These are phyloP conservation scores for Protula sp. DNA, from an alignment of 2,888 invertebrate genomes.

Conservation along the genomic window DNA sequence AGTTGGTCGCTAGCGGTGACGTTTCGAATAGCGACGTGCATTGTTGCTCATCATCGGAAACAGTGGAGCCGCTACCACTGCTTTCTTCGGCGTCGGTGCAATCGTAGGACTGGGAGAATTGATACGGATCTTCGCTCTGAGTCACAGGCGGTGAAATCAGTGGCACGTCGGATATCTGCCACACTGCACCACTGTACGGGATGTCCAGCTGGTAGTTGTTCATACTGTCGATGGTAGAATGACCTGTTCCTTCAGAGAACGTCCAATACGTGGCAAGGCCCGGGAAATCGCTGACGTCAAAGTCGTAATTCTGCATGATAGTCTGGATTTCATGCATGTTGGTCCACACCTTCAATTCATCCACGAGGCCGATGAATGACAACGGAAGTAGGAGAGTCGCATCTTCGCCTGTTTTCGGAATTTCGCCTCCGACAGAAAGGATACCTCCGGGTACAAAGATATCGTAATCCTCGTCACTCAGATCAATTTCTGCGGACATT, in stretches of 20 bases:
- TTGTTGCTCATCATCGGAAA: not conserved
- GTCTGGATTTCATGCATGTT: not conserved
- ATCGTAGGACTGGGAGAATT: not conserved
- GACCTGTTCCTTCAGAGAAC: conserved; percentile 16
- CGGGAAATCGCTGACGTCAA: not conserved
- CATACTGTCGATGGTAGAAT: not conserved
- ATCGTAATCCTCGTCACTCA: not conserved
- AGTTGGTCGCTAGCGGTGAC: not conserved
- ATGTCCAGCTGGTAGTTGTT: not conserved
- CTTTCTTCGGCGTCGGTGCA: not conserved
- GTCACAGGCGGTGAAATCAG: not conserved
- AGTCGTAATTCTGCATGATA: not conserved
- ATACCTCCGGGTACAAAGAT: conserved; percentile 1
- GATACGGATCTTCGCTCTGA: not conserved
- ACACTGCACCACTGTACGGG: not conserved
- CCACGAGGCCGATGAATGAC: conserved; percentile 15
- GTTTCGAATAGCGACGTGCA: not conserved
- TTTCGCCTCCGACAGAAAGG: not conserved
- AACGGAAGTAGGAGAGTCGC: not conserved
- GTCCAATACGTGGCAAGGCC: conserved; percentile 11
- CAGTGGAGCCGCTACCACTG: not conserved
- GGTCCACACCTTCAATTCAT: conserved; percentile 28
- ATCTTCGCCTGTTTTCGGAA: not conserved
- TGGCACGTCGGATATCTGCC: not conserved
- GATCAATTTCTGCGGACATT: not conserved